Conservation (phyloP, 2,888 invertebrate genomes). For the Epistrophella euchroma region DNA sequence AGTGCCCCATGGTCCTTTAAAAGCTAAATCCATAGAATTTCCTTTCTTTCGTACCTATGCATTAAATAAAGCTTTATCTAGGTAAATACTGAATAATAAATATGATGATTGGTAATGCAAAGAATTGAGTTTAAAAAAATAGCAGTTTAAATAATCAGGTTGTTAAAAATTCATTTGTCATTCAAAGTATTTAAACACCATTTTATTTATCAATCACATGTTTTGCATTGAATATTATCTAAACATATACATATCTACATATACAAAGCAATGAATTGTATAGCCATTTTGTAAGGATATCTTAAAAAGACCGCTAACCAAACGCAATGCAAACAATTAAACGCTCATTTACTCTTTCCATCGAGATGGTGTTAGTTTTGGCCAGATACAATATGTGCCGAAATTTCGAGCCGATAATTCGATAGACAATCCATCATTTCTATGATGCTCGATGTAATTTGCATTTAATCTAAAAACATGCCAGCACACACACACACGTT, state of each 20-base stretch:
- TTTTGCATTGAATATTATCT: too few species aligned
- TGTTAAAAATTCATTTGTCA: background rate
- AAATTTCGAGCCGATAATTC: constrained; percentile 46
- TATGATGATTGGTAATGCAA: background rate
- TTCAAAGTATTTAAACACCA: background rate
- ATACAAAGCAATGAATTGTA: too few species aligned
- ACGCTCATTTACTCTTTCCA: constrained; percentile 60
- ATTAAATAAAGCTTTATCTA: too few species aligned
- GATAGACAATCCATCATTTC: constrained; percentile 47
- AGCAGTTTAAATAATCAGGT: background rate
- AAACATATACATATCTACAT: too few species aligned
- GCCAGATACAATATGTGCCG: constrained; percentile 29
- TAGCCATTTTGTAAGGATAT: constrained; percentile 8
- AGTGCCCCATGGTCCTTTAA: too few species aligned
- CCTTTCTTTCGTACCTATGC: too few species aligned
- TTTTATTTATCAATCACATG: too few species aligned
- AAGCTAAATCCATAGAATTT: too few species aligned
- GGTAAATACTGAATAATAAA: too few species aligned
- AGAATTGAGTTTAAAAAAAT: background rate
- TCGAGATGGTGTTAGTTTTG: background rate
- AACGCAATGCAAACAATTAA: constrained; percentile 66
- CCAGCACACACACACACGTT: background rate
- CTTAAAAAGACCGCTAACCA: constrained; percentile 27
- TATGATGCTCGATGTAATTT: constrained; percentile 34
- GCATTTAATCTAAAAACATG: constrained; percentile 45